A percentile compares a stretch with the other conserved stretches of the same genome.
These are phyloP conservation scores for Chaetogeoica ovagalla DNA, from an alignment of 2,888 invertebrate species.

Conservation along the genomic window DNA sequence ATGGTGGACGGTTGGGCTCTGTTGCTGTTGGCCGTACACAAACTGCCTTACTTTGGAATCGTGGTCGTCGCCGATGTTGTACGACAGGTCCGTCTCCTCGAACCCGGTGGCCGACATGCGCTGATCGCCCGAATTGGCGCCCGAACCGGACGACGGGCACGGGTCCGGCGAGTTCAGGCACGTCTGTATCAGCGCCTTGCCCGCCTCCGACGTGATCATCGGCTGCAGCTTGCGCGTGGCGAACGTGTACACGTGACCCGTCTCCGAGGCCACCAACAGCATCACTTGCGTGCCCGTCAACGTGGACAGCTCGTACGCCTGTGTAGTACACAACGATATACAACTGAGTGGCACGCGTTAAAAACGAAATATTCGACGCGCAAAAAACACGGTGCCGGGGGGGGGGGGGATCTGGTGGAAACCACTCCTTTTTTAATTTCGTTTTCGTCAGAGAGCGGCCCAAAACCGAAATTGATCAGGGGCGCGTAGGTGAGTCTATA, in stretches of 20 bases:
- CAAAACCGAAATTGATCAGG: too few relatives aligned
- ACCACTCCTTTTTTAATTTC: too few relatives aligned
- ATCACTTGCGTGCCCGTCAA: constrained; percentile 99
- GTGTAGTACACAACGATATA: constrained; percentile 56
- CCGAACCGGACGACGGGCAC: constrained; percentile 62
- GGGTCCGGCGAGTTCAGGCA: constrained; percentile 97
- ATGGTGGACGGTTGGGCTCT: constrained; percentile 62
- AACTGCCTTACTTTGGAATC: constrained; percentile 97
- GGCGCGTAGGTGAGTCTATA: too few relatives aligned
- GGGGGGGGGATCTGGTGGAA: too few relatives aligned
- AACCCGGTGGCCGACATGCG: constrained; percentile 98
- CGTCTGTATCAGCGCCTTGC: constrained; percentile 97
- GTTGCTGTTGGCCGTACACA: constrained; percentile 74
- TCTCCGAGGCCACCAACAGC: constrained; percentile 97
- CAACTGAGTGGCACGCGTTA: too few relatives aligned
- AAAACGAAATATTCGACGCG: too few relatives aligned
- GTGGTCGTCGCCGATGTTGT: constrained; percentile 87
- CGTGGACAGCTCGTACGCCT: constrained; percentile 99
- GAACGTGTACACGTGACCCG: constrained; percentile 99
- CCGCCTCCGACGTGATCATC: constrained; percentile 97
- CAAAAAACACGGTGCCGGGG: too few relatives aligned
- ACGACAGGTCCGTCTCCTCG: constrained; percentile 97
- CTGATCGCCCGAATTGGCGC: constrained; percentile 71
- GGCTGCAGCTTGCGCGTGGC: constrained; percentile 98
- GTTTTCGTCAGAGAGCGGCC: too few relatives aligned